Evolutionary conservation across 37 sponge, comb jelly and placozoan species (phyloP), one percentile per base, ranked within the genome.

Genomic region (Beroe ovata): DNA sequence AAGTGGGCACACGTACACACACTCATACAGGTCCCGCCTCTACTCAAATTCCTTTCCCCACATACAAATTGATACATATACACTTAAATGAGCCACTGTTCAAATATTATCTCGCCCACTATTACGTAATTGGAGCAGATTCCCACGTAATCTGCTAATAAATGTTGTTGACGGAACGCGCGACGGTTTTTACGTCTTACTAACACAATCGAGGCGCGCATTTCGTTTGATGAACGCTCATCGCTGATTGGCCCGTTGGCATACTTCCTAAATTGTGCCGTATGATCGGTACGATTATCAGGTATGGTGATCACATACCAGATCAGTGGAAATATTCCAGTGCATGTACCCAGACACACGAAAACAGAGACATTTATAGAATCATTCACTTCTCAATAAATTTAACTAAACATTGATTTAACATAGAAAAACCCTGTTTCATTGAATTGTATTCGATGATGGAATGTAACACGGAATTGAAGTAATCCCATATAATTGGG

Each of bases 201-300:
- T 32, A 77, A 77, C 36, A 39, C 41, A 39, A 77, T 21, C 84
- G 23, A 30, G 16, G 84, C 38, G 84, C 84, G 84, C 84, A 77
- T 77, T 77, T 40, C 19, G 28, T 33, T 42, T 19, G 33, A 77
- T 35, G 54, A 77, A 77, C 54, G 84, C 84, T 77, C 0, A 36
- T 11, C 42, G n/a, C 54, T 36, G 25, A 77, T 77, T 77, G 84
- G 84, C 41, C 22, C 47, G 47, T 77, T 47, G 11, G 54, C 11
- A 6, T 47, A 47, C 54, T 47, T 47, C 54, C 54, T 47, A 16
- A 47, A 47, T 47, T 11, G 11, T 47, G 54, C 54, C 54, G 11
- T 6, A 16, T 47, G 54, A 47, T n/a, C n/a, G n/a, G n/a, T 11
- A 47, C 54, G 54, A 11, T 47, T 47, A 16, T 11, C 6, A 47